Base-by-base conservation (phyloP, 1,140 invertebrate species). In the Ostrea edulis region DNA sequence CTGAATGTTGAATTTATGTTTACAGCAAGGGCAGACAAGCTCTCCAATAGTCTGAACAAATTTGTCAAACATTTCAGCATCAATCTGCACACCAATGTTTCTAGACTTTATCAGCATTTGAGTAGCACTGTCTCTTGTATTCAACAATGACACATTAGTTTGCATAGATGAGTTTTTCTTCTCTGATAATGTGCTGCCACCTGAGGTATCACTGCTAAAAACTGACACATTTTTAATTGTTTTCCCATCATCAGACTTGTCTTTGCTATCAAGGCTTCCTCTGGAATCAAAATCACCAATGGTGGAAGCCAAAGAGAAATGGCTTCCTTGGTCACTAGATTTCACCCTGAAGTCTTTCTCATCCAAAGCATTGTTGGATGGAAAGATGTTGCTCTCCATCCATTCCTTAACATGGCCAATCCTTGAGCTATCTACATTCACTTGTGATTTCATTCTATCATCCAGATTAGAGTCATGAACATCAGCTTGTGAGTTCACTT, bases 311-410 rank as follows among this genome's bases (percentile, higher is more conserved):
- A 83, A 44, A 25, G 82, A 83, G 35, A 83, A 51, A 8, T 22
- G n/a, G n/a, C 82, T 83, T n/a, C 44, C 82, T 7, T 53, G 82
- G 53, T 53, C 53, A 83, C 82, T 83, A 52, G 82, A 53, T 83
- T 83, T 83, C 51, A 54, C 53, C 14, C 68, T 51, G 2, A 71
- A 51, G 52, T 84, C 86, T 54, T 52, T 82, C 62, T 68, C n/a
- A 35, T 87, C 44, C 25, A 65, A 58, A 54, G 51, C 65, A 25
- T 87, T 84, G 8, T 87, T 65, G n/a, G 62, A 58, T 9, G 86
- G 86, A 20, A 83, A 87, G 8, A 87, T 83, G 53, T 87, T 84
- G 44, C 83, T 84, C n/a, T 55, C 58, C 62, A 87, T 87, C 86
- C 86, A 87, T 4, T 84, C 35, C 29, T 84, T 84, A 20, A 87